Conservation (phyloP, 2,797 vertebrate genomes). For the Falco concolor region DNA sequence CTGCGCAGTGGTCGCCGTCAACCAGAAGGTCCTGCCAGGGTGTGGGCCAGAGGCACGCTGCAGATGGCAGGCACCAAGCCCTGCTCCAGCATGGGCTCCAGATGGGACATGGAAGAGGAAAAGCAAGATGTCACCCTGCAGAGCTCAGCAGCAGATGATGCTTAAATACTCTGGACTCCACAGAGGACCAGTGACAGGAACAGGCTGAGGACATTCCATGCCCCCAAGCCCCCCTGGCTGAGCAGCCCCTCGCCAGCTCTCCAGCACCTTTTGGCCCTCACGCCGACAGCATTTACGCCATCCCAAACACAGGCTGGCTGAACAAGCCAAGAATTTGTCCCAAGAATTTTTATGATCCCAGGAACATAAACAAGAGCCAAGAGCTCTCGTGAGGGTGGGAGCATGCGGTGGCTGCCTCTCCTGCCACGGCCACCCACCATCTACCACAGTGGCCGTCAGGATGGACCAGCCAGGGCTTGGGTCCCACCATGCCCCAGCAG, state of each 20-base stretch:
- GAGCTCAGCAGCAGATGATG: not conserved
- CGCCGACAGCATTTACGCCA: fast-evolving
- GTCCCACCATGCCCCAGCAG: not conserved
- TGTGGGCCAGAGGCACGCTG: not conserved
- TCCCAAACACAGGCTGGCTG: not conserved
- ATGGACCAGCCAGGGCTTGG: not conserved
- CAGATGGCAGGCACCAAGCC: not conserved
- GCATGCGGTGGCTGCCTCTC: fast-evolving
- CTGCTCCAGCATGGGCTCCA: not conserved
- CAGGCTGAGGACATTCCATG: fast-evolving
- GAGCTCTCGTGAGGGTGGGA: not conserved
- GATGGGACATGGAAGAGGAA: not conserved
- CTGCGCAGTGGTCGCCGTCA: not conserved
- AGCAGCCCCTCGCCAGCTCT: not conserved
- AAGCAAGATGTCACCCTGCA: fast-evolving
- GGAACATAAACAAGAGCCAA: conserved; percentile 28
- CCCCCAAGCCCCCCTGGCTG: fast-evolving
- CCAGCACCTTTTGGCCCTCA: not conserved
- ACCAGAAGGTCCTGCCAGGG: not conserved
- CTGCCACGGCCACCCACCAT: not conserved
- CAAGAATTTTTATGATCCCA: conserved; percentile 40
- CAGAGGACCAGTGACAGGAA: fast-evolving
- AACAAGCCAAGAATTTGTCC: not conserved
- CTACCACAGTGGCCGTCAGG: not conserved
- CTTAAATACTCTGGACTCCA: not conserved